Base-by-base conservation (phyloP, 2,888 invertebrate species). In the Stenolophus ochropezus region DNA sequence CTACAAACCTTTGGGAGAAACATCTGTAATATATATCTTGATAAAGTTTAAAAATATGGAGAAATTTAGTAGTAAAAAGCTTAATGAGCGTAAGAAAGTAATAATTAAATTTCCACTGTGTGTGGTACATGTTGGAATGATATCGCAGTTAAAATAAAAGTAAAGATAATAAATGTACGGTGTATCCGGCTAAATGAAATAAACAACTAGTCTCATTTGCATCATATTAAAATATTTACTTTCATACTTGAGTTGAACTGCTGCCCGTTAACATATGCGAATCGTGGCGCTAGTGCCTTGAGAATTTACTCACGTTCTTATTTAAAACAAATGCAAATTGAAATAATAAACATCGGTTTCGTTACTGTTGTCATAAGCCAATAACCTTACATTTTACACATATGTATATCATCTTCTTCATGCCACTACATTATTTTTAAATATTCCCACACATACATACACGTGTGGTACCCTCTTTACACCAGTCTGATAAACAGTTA, bases 181-280 rank as follows among this genome's bases (percentile, higher is more conserved):
- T 2, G 33, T 21, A 69, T 69, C 65, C 65, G 27, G 65, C 18
- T 69, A 61, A 61, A 33, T 18, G 18, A 69, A 69, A 69, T 16
- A 69, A 69, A 69, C 33, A 33, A 18, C 8, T 69, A 18, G 16
- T 69, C n/a, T n/a, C 18, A 69, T 69, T 69, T 69, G 33, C 65
- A 69, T 61, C n/a, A 27, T 21, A 56, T 27, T 61, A 61, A 61
- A 61, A 61, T 61, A 61, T 69, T 69, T 18, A 69, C 65, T 69
- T 65, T 69, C 65, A 69, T 69, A 25, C 61, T 18, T 58, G 65
- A 69, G 65, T 69, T 69, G 33, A 69, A 14, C 8, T 33, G 27
- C 33, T 33, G 6, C 8, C 33, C 65, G 65, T 69, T 69, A 69
- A 33, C 65, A 69, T 69, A 69, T 69, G 65, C 18, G 20, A 33